phyloP scores from a whole-genome alignment of 2,797 vertebrate genomes.

The Chromobotia macracanthus region DNA sequence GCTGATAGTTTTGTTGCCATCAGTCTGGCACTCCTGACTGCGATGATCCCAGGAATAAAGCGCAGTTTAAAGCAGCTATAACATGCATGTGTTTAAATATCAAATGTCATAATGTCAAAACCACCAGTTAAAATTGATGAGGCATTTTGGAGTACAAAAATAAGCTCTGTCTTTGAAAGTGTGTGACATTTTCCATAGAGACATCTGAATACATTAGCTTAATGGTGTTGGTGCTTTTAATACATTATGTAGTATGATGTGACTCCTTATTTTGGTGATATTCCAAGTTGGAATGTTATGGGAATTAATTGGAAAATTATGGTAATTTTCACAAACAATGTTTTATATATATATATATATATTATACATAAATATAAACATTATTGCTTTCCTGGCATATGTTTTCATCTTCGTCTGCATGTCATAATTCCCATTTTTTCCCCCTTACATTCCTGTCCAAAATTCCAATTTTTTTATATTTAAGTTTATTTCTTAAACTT shows the following conservation, averaged over 20 bases:
- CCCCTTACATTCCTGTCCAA: too few relatives aligned
- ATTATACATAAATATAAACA: too few relatives aligned
- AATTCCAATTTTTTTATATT: too few relatives aligned
- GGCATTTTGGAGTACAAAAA: neutral
- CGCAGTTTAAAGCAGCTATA: neutral
- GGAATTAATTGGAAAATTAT: too few relatives aligned
- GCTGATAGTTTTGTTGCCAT: constrained; percentile 5
- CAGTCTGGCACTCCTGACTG: constrained; percentile 18
- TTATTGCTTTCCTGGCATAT: too few relatives aligned
- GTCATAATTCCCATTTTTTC: too few relatives aligned
- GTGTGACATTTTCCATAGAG: constrained; percentile 1
- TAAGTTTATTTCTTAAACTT: too few relatives aligned
- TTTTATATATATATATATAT: too few relatives aligned
- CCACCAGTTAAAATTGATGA: neutral
- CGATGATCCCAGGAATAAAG: neutral
- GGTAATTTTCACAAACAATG: too few relatives aligned
- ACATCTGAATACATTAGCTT: neutral
- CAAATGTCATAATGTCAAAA: constrained; percentile 23
- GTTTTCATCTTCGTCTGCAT: too few relatives aligned
- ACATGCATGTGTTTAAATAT: neutral
- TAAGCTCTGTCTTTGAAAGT: neutral
- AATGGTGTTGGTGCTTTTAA: neutral
- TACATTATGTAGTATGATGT: neutral
- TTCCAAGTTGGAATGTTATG: neutral
- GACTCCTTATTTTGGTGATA: neutral